Percentiles rank a stretch among this genome's conserved stretches.
Conservation (phyloP, 2,888 invertebrate species). For the Ferdinandea cuprea region DNA sequence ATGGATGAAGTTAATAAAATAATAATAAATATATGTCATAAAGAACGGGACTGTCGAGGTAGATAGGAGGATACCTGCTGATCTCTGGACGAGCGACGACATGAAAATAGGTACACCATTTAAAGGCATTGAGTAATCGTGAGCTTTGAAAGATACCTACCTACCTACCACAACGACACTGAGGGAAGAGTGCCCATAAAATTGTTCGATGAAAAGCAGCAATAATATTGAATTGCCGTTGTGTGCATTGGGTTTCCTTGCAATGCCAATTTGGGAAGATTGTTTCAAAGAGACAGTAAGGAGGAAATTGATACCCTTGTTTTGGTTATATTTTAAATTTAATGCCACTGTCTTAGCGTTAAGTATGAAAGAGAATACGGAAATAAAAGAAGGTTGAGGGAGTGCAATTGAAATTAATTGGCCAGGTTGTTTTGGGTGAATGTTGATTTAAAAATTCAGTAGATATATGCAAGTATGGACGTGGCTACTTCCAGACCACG, state of each 20-base stretch:
- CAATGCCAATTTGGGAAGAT: constrained; percentile 24
- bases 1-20: constrained; percentile 62
- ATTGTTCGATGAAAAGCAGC: constrained; percentile 43
- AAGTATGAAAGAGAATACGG: constrained; percentile 5
- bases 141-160: neutral
- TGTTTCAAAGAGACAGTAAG: neutral
- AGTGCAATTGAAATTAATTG: constrained; percentile 50
- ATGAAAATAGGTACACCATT: constrained; percentile 21
- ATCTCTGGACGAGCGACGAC: constrained; percentile 4
- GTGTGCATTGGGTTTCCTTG: constrained; percentile 13
- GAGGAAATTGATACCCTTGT: constrained; percentile 14
- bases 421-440: constrained; percentile 5
- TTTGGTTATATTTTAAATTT: constrained; percentile 51
- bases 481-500: no score
- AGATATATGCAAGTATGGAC: no score
- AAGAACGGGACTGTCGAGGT: constrained; percentile 17
- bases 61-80: constrained; percentile 16
- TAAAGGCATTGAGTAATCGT: constrained; percentile 12
- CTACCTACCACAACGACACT: no score
- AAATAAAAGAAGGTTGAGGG: constrained; percentile 25
- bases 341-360: constrained; percentile 44
- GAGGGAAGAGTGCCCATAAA: constrained; percentile 20
- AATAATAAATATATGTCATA: constrained; percentile 53
- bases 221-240: constrained; percentile 39
- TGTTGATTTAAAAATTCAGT: no score